Evolutionary conservation across 2,888 invertebrate species (phyloP), one percentile per base, ranked within the genome.

Genomic region (Epistrophe eligans): DNA sequence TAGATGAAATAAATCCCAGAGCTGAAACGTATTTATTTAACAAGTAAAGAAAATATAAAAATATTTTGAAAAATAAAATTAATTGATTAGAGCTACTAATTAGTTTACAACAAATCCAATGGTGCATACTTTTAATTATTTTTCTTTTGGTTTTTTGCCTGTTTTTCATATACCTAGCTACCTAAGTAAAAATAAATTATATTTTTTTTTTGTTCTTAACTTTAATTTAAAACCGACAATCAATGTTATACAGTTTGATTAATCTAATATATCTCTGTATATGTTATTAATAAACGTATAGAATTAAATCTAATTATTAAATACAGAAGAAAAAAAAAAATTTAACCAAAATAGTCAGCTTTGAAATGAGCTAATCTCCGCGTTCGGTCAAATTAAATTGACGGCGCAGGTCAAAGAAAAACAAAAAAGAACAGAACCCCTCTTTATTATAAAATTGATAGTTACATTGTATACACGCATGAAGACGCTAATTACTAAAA

Each of bases 401-500:
- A 52, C 67, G 38, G 38, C 38, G 19, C 38, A 13, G 28, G 55
- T 67, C 52, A 13, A 57, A 43, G 43, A n/a, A 57, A 28, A 28
- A 19, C 5, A 9, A 32, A 6, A 7, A 2, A 8, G 45, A 19
- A 57, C 66, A 66, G 15, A 58, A 2, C 1, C 13, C 9, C 15
- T 64, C 13, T 40, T 19, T 45, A 10, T 43, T 15, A 55, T 43
- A 35, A 57, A 73, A 76, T 74, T 71, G 50, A 73, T 64, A 74
- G 50, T 58, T 79, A 74, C 70, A 40, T 45, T 58, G 48, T 32
- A 52, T 40, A 45, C 62, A 84, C 70, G 73, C 77, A 77, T 62
- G 35, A 60, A 80, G 67, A 73, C 67, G 77, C 81, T 85, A 81
- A 85, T 84, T 38, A 73, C 77, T 48, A 35, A 35, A 72, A 35